phyloP scores from a whole-genome alignment of 2,888 invertebrate genomes.

The Philopedon plagiatum region DNA sequence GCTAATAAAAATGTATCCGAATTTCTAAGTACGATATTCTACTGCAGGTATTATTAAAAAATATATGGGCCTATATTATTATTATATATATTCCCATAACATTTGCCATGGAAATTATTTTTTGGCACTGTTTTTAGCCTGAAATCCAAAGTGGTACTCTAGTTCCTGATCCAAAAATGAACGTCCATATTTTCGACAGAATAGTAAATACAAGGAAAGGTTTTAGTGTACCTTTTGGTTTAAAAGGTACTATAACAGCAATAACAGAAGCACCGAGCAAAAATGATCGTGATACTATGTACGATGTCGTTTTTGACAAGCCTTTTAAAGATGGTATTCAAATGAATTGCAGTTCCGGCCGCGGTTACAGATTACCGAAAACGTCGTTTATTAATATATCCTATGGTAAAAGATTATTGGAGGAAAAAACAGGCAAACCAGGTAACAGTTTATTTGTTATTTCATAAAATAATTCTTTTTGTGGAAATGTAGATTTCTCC shows the following conservation, averaged over 20 bases:
- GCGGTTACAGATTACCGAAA: slow-evolving; percentile 71
- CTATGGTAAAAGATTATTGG: slow-evolving; percentile 70
- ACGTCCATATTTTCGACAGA: slow-evolving; percentile 84
- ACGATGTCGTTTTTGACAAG: slow-evolving; percentile 87
- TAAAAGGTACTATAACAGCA: slow-evolving; percentile 88
- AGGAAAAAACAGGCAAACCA: slow-evolving; percentile 61
- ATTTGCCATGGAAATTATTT: background rate
- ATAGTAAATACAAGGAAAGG: slow-evolving; percentile 84
- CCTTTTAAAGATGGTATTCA: slow-evolving; percentile 78
- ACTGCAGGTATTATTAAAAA: no score
- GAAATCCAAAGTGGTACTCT: slow-evolving; percentile 69
- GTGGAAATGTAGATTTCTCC: no score
- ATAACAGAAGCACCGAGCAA: slow-evolving; percentile 67
- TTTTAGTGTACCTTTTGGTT: slow-evolving; percentile 85
- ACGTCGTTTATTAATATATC: slow-evolving; percentile 75
- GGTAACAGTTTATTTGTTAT: slow-evolving; percentile 9
- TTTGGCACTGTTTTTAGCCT: slow-evolving; percentile 62
- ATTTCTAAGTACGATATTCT: no score
- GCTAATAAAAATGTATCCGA: no score
- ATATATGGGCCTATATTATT: no score
- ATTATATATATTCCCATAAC: background rate
- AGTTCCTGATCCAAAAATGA: slow-evolving; percentile 78
- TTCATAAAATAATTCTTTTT: no score
- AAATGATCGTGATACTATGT: slow-evolving; percentile 71
- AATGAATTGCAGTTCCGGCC: slow-evolving; percentile 69